phyloP scores from a whole-genome alignment of 2,888 invertebrate genomes.

The Linyphia triangularis region DNA sequence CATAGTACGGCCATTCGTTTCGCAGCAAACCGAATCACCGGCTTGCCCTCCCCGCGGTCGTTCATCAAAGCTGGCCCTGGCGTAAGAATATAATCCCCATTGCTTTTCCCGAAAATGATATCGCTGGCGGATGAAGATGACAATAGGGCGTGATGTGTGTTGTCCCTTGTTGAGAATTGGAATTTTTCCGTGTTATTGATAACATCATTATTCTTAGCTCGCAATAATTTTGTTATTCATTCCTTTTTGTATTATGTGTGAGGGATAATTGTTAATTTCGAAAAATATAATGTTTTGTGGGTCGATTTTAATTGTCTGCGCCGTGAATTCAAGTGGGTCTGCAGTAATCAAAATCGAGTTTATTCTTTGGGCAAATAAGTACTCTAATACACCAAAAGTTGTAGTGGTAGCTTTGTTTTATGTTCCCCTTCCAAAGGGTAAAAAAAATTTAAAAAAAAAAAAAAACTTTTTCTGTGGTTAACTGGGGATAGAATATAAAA shows the following conservation, averaged over 20 bases:
- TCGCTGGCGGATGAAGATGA: neutral
- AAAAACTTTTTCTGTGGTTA: too few relatives aligned
- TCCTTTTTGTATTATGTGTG: neutral
- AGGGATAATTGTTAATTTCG: neutral
- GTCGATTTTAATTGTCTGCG: too few relatives aligned
- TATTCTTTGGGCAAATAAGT: too few relatives aligned
- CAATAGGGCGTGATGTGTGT: neutral
- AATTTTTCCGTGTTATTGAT: neutral
- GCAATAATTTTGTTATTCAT: neutral
- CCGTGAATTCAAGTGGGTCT: too few relatives aligned
- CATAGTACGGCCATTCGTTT: conserved; percentile 58
- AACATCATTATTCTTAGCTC: neutral
- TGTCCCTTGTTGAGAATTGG: neutral
- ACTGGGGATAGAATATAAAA: too few relatives aligned
- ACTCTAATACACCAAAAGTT: too few relatives aligned
- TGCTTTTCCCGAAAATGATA: neutral
- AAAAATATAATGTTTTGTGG: too few relatives aligned
- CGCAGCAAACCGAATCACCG: conserved; percentile 49
- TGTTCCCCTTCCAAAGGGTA: too few relatives aligned
- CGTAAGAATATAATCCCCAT: neutral
- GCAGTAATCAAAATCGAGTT: too few relatives aligned
- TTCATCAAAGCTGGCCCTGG: conserved; percentile 41
- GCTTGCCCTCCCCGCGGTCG: conserved; percentile 45
- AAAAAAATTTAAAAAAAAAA: too few relatives aligned
- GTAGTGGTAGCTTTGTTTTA: too few relatives aligned